phyloP scores from a whole-genome alignment of 2,888 invertebrate genomes.

The Dermolepida albohirtum region DNA sequence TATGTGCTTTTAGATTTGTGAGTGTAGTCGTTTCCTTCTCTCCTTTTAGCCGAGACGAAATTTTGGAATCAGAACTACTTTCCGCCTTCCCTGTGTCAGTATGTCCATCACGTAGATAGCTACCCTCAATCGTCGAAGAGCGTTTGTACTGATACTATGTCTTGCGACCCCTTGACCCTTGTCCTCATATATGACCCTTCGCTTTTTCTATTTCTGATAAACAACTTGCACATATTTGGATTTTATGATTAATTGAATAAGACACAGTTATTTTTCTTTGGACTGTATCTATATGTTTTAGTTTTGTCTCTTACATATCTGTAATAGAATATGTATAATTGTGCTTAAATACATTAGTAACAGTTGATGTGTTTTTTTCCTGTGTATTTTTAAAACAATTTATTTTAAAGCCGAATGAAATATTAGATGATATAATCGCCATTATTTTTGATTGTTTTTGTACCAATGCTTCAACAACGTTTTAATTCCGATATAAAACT shows the following conservation, averaged over 20 bases:
- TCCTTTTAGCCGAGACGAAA: background rate
- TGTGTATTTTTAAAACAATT: too few relatives aligned
- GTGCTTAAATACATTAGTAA: too few relatives aligned
- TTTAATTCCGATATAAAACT: too few relatives aligned
- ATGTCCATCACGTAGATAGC: constrained; percentile 62
- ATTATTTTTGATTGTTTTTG: too few relatives aligned
- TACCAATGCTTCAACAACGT: too few relatives aligned
- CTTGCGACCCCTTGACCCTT: constrained; percentile 53
- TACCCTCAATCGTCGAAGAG: constrained; percentile 50
- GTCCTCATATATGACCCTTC: constrained; percentile 41
- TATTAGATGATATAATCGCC: too few relatives aligned
- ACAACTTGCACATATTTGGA: constrained; percentile 42
- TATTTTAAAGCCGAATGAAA: too few relatives aligned
- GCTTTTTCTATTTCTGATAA: constrained; percentile 42
- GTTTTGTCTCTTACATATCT: too few relatives aligned
- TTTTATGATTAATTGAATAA: constrained; percentile 44
- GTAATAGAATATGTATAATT: too few relatives aligned
- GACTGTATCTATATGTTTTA: too few relatives aligned
- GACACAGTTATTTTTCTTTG: constrained; percentile 6
- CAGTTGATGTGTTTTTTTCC: too few relatives aligned
- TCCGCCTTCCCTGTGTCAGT: constrained; percentile 58
- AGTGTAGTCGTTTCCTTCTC: background rate
- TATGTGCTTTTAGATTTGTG: background rate
- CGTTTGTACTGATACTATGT: constrained; percentile 59
- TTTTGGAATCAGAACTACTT: constrained; percentile 54